Percentiles rank a stretch among this genome's conserved stretches.
These are phyloP conservation scores for Melitaea athalia DNA, from an alignment of 2,888 invertebrate genomes.

Conservation along the genomic window DNA sequence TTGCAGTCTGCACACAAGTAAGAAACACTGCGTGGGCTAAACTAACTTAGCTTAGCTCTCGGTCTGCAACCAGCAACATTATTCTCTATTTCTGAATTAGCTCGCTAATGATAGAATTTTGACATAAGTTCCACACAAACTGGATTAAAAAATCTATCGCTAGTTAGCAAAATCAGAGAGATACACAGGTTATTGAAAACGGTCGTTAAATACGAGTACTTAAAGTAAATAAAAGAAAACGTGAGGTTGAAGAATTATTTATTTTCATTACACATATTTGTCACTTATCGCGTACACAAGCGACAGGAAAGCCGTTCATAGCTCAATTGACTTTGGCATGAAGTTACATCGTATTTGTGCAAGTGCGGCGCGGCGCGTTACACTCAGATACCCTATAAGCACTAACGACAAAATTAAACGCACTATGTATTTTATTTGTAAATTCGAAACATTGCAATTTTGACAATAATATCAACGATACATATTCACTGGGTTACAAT, in stretches of 20 bases:
- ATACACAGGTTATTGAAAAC: not conserved
- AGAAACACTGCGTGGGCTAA: too few relatives aligned
- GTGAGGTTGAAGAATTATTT: constrained; percentile 76
- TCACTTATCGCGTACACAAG: constrained; percentile 79
- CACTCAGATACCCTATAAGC: constrained; percentile 46
- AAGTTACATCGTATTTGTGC: constrained; percentile 77
- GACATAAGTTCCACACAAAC: too few relatives aligned
- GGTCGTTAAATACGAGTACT: not conserved
- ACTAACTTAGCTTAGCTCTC: too few relatives aligned
- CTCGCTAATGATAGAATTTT: too few relatives aligned
- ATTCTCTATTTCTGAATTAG: too few relatives aligned
- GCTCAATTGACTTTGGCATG: constrained; percentile 83
- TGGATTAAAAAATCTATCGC: too few relatives aligned
- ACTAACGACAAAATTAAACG: constrained; percentile 37
- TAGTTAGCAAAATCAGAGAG: too few relatives aligned
- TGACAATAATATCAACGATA: constrained; percentile 22
- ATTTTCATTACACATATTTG: constrained; percentile 78
- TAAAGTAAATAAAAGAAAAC: constrained; percentile 24
- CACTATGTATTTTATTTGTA: constrained; percentile 22
- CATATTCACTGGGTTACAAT: constrained; percentile 16
- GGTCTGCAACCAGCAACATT: too few relatives aligned
- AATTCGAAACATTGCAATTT: constrained; percentile 25
- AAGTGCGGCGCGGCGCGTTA: constrained; percentile 48
- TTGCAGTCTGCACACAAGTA: too few relatives aligned
- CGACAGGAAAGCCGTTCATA: constrained; percentile 79